Evolutionary conservation across 2,888 invertebrate genomes (phyloP).

Genomic region (Drosophila birchii): DNA sequence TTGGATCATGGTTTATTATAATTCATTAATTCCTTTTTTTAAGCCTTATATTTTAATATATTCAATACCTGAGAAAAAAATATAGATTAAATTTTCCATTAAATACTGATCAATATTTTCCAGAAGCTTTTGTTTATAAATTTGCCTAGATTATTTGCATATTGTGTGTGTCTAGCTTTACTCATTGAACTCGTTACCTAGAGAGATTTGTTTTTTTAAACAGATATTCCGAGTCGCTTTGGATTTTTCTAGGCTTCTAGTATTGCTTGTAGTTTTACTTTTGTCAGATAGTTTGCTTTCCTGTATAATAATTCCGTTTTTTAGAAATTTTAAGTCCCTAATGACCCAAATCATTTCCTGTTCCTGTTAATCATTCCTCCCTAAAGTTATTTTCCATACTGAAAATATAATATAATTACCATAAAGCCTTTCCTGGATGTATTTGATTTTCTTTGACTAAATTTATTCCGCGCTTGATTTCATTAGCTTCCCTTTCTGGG

Average conservation of each 20-base stretch:
- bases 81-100: background rate
- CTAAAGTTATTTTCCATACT: background rate
- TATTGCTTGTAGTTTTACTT: too few relatives aligned
- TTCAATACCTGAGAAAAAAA: background rate
- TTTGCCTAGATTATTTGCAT: background rate
- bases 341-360: background rate
- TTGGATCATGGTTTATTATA: background rate
- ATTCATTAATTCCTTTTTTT: background rate
- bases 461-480: constrained; percentile 1
- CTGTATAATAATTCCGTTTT: too few relatives aligned
- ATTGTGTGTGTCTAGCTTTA: background rate
- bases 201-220: background rate
- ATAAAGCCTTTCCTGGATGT: constrained; percentile 10
- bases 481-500: constrained; percentile 14
- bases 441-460: constrained; percentile 5
- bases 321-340: background rate
- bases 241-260: background rate
- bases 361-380: too few relatives aligned
- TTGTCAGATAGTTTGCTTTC: background rate
- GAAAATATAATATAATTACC: constrained; percentile 3
- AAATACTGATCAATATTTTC: background rate
- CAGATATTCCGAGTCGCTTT: background rate
- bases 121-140: background rate
- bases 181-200: constrained; percentile 5
- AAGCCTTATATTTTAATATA: background rate